Percentiles rank a stretch among this genome's conserved stretches.
These are phyloP conservation scores for Seladonia tumulorum DNA, from an alignment of 2,888 invertebrate species.

Conservation along the genomic window DNA sequence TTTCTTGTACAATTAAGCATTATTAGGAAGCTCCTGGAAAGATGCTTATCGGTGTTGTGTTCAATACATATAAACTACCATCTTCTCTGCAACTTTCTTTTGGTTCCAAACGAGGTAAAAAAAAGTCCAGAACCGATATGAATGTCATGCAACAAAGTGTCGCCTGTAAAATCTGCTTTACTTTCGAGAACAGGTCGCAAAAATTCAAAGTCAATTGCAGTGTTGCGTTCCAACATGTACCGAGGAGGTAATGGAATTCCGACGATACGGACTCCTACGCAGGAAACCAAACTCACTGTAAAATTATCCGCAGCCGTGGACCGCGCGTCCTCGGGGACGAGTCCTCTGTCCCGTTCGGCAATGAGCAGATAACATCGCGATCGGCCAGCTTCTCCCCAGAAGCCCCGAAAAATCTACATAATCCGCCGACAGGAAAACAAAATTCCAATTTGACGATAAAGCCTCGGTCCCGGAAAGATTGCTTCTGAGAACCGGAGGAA, in stretches of 20 bases:
- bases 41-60: too few species aligned
- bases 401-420: constrained; percentile 12
- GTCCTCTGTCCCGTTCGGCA: neutral
- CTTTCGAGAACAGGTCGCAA: neutral
- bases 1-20: too few species aligned
- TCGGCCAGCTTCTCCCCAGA: neutral
- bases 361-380: neutral
- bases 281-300: neutral
- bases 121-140: neutral
- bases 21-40: too few species aligned
- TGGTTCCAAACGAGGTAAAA: neutral
- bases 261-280: neutral
- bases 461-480: neutral
- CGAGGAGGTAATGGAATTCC: neutral
- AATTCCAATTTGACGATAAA: constrained; percentile 17
- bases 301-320: neutral
- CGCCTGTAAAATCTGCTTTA: neutral
- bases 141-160: neutral
- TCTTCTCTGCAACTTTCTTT: neutral
- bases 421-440: constrained; percentile 8
- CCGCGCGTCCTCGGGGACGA: neutral
- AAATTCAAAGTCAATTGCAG: neutral
- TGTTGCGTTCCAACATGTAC: neutral
- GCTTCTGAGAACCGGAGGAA: neutral
- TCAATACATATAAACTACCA: too few species aligned